Base-by-base conservation (phyloP, 1,140 invertebrate species). In the Drosophila parabipectinata region DNA sequence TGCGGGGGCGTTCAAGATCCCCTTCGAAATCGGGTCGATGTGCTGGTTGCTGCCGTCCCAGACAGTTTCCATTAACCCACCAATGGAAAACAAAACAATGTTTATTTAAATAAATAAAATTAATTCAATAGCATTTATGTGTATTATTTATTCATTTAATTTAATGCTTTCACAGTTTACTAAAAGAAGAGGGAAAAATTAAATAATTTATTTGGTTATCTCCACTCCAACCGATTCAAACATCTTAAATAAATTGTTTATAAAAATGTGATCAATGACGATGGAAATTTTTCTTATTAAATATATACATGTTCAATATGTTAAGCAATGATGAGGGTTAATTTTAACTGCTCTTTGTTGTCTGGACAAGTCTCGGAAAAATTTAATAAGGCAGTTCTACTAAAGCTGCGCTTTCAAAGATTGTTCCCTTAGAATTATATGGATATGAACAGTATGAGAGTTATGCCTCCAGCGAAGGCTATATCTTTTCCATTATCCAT, bases 291-390 rank as follows among this genome's bases (percentile, higher is more conserved):
- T 28, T 28, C 26, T 6, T 28, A 28, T 28, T 28, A 5, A 6
- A 28, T 6, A 28, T 28, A 28, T 28, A 28, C 4, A 28, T 28
- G 26, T 28, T 28, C 5, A 28, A 6, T 28, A 24, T 4, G 1
- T 41, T 1, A 18, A n/a, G 37, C 37, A 6, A 37, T 15, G 10
- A 26, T 21, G 5, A 8, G 12, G 24, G 5, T 67, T 67, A 67
- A 67, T 15, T 44, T 63, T 67, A 47, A 66, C 62, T 15, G 28
- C 47, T 64, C 63, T 67, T 67, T 67, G 63, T 67, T 67, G 63
- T 67, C 63, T 67, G 37, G 26, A 24, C 7, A n/a, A 8, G 32
- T 3, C 30, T 66, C 5, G 32, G 47, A 30, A 66, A 63, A 48
- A 66, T 62, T 4, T 7, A n/a, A 24, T 18, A 66, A 12, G 21